Evolutionary conservation across 1,140 invertebrate genomes (phyloP), one percentile per base, ranked within the genome.

Genomic region (Achroia grisella): DNA sequence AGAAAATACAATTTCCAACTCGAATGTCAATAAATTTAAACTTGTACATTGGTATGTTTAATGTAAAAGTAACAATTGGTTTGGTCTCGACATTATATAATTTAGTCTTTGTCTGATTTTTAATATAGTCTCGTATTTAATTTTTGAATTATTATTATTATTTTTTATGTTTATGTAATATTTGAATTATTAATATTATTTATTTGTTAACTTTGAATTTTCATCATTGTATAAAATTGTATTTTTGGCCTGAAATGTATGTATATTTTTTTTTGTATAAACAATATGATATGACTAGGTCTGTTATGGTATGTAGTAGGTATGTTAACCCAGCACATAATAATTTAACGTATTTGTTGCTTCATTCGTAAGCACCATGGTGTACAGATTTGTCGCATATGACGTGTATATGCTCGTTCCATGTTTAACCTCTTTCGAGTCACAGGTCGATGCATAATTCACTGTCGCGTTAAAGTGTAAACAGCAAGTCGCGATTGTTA

Each of bases 1-100:
- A 72, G 64, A 78, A 78, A 76, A 76, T 71, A 78, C 74, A 78
- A 81, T 81, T 76, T 76, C 70, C 74, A 76, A 72, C 62, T 74
- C 57, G 62, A 72, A 74, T 66, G 55, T 60, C 51, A 69, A 81
- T 81, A 76, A 72, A 78, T 81, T 72, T 67, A 49, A 70, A 51
- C 40, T 43, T 61, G 58, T 62, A 61, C 55, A 60, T 62, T 61
- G 48, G 40, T 46, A 50, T 64, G 40, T 51, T 39, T 45, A 49
- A 39, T 50, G 35, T 29, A 30, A 11, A 14, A 32, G 33, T 36
- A 44, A 33, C 36, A 36, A 32, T 23, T 44, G 42, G 33, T 32
- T 34, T 36, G 32, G 35, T 36, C 36, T 13, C 10, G 35, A 14
- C 17, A 42, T 42, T 32, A 32, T 42, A 42, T 10, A 15, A 40